Conservation (phyloP, 2,888 invertebrate genomes). For the Charanyca ferruginea region DNA sequence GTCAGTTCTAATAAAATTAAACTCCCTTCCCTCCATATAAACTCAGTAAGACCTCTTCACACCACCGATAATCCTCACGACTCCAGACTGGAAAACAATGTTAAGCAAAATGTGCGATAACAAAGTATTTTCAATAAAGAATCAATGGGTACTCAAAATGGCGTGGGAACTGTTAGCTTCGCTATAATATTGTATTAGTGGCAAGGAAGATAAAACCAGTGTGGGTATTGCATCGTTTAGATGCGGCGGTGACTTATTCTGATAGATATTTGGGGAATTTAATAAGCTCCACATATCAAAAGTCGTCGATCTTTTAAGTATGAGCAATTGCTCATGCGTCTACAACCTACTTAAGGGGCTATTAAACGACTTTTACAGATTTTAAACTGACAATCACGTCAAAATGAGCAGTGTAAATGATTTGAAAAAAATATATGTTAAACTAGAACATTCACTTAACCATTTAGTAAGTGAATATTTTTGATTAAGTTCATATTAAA, state of each 20-base stretch:
- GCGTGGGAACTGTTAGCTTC: conserved; percentile 69
- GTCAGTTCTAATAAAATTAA: conserved; percentile 9
- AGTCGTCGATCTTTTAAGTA: too few species aligned
- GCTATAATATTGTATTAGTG: conserved; percentile 75
- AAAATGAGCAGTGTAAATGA: too few species aligned
- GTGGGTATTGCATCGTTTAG: conserved; percentile 57
- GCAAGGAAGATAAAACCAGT: conserved; percentile 72
- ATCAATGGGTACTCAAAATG: conserved; percentile 68
- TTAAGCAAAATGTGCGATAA: conserved; percentile 52
- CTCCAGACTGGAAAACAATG: conserved; percentile 40
- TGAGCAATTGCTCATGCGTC: too few species aligned
- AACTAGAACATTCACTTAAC: too few species aligned
- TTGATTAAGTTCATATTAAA: too few species aligned
- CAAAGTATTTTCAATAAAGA: conserved; percentile 69
- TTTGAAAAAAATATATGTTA: too few species aligned
- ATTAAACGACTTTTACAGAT: too few species aligned
- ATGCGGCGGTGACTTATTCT: conserved; percentile 60
- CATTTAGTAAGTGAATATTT: too few species aligned
- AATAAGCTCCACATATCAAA: neutral
- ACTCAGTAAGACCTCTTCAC: neutral
- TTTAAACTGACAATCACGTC: too few species aligned
- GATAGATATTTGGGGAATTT: conserved; percentile 11
- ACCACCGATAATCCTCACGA: conserved; percentile 32
- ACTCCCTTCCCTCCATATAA: neutral
- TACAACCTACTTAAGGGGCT: too few species aligned